These are phyloP conservation scores for Balearica regulorum DNA, from an alignment of 2,797 vertebrate genomes.

Conservation along the genomic window DNA sequence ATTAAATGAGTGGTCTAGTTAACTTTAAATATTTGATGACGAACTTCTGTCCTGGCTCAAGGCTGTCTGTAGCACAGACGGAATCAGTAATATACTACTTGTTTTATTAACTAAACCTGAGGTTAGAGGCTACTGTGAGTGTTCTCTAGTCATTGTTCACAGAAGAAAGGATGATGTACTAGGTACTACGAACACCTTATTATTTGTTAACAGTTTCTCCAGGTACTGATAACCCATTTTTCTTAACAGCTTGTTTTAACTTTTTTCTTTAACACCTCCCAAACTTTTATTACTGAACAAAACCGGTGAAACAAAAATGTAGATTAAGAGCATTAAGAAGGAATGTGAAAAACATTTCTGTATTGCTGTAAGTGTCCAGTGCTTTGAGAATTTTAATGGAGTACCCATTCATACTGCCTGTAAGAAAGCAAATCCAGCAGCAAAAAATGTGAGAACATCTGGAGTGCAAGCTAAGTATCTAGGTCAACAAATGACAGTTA, in stretches of 20 bases:
- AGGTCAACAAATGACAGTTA: not conserved
- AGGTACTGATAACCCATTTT: not conserved
- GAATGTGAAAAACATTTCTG: not conserved
- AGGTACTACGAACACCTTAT: not conserved
- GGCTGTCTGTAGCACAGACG: not conserved
- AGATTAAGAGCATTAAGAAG: not conserved
- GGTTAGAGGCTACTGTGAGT: not conserved
- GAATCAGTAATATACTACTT: not conserved
- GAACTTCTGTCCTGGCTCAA: not conserved
- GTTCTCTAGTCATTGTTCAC: not conserved
- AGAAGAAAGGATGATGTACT: not conserved
- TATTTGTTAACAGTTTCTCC: not conserved
- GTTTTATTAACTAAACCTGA: not conserved
- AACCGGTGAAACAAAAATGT: not conserved
- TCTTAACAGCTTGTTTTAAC: not conserved
- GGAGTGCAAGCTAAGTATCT: conserved; percentile 18
- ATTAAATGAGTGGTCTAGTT: not conserved
- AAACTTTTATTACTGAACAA: not conserved
- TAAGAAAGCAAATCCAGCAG: conserved; percentile 34
- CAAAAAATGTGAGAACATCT: conserved; percentile 19
- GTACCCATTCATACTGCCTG: not conserved
- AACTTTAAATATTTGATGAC: not conserved
- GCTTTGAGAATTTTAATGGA: not conserved
- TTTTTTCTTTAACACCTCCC: not conserved
- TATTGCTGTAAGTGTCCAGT: not conserved